Base-by-base conservation (phyloP, 2,797 vertebrate genomes). In the Sebastiscus tertius region DNA sequence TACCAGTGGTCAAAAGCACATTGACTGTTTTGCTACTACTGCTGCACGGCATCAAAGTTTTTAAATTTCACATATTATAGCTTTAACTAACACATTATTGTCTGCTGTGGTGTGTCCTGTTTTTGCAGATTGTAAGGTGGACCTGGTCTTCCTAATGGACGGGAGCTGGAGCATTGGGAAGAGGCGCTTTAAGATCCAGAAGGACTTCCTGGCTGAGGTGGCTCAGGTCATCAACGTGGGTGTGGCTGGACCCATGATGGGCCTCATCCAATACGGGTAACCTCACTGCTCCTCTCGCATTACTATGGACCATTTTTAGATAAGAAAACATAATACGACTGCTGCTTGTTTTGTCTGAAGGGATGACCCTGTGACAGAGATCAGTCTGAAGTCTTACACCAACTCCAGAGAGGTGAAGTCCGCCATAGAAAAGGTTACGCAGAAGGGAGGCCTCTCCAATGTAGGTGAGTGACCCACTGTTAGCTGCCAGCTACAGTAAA, bases 81-180 rank as follows among this genome's bases (percentile, higher is more conserved):
- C 42, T 49, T 18, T 49, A 49, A 49, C 42, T 49, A 49, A 49
- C 16, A 20, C 42, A 49, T 49, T 49, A 49, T 20, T 49, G 0
- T 49, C 42, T 20, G 42, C 42, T 49, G 42, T 49, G 42, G 16
- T 49, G 42, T 18, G 49, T 52, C 20, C 49, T 86, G 64, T 70
- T 0, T 73, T 59, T 88, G 34, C 92, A 99, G 99, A 96, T 18
- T 99, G 99, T 94, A 98, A 97, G 83, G 93, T 99, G 55, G 99
- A 99, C 91, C 88, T 99, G 49, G 96, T 95, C 0, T 99, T 99
- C 93, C 77, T 99, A 79, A 98, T 99, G 85, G 99, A 99, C 0
- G 98, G 99, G 65, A 99, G 99, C 88, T 96, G 97, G 94, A 97
- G 97, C 95, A 97, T 99, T 0, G 99, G 99, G 14, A 99, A 98